Base-by-base conservation (phyloP, 2,113 vertebrate genomes). In the Brachirus orientalis region DNA sequence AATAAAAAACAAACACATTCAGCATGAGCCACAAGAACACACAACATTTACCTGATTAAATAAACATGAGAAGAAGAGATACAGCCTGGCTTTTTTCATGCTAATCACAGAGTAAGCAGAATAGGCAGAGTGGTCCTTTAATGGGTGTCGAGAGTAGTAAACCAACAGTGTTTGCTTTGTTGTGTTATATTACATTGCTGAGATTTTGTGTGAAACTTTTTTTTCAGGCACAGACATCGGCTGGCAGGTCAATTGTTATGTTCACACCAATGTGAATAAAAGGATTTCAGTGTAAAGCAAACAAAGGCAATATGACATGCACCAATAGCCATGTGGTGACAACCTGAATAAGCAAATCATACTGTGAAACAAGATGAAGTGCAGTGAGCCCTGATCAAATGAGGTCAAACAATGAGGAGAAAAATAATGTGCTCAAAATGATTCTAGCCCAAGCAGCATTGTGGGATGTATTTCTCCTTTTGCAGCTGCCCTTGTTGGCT, bases 21-120 rank as follows among this genome's bases (percentile, higher is more conserved):
- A 81, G 70, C 28, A 63, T 63, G 77, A 86, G 78, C 51, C 53
- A 76, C 69, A 50, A 77, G 57, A 83, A 70, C 22, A 67, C 69
- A 69, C 82, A 88, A 77, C 80, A 87, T 88, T 84, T 82, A 80
- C 68, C 80, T 84, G 52, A 87, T 91, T 73, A 86, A 90, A 86
- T 85, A 91, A 91, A 84, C 81, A 90, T 88, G 83, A 87, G 66
- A 16, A 78, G 72, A 73, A 75, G 69, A 82, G 76, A 82, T 71
- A 13, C 58, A 83, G 83, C 41, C 35, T 36, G 59, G 61, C 44
- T 60, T 69, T 72, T 79, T 54, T 84, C 63, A 79, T 82, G 77
- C 55, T 85, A 84, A 83, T 88, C 81, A 83, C 78, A 16, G 35
- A 63, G 77, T 70, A 78, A 77, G 71, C 76, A 68, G 62, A 65